Conservation (phyloP, 2,797 vertebrate genomes). For the Tolypeutes matacus region DNA sequence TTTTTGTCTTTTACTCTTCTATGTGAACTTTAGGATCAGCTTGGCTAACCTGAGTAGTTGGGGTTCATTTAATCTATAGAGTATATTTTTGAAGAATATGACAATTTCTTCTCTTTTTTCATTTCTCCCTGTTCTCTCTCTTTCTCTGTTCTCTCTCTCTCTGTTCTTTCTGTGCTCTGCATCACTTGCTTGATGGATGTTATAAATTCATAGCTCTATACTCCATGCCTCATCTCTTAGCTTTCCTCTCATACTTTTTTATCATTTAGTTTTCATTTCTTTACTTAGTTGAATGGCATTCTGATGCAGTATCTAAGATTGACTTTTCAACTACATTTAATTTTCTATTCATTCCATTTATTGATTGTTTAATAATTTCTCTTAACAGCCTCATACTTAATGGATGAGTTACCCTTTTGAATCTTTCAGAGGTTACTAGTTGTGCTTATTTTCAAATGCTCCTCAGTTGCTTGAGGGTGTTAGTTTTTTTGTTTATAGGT, state of each 20-base stretch:
- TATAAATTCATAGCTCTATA: background rate
- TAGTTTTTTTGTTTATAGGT: slow-evolving; percentile 35
- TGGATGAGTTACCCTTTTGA: slow-evolving; percentile 7
- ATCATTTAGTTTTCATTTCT: slow-evolving; percentile 18
- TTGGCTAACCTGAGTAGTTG: background rate
- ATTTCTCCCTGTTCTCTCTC: background rate
- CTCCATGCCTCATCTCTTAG: background rate
- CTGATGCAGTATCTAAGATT: background rate
- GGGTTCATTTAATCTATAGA: background rate
- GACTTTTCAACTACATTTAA: slow-evolving; percentile 5
- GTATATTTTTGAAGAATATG: slow-evolving; percentile 15
- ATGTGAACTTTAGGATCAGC: background rate
- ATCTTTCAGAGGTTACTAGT: slow-evolving; percentile 6
- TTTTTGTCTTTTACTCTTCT: background rate
- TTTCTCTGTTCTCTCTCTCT: rapidly evolving
- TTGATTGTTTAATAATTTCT: slow-evolving; percentile 26
- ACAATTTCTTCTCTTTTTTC: background rate
- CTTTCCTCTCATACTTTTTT: background rate
- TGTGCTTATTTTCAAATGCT: background rate
- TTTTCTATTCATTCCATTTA: slow-evolving; percentile 36
- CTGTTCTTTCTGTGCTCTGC: background rate
- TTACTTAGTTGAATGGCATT: background rate
- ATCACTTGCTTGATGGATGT: background rate
- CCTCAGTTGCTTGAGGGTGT: background rate
- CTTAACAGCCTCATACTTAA: background rate